phyloP scores from a whole-genome alignment of 2,797 vertebrate species.

The Oreonectes daqikongensis region DNA sequence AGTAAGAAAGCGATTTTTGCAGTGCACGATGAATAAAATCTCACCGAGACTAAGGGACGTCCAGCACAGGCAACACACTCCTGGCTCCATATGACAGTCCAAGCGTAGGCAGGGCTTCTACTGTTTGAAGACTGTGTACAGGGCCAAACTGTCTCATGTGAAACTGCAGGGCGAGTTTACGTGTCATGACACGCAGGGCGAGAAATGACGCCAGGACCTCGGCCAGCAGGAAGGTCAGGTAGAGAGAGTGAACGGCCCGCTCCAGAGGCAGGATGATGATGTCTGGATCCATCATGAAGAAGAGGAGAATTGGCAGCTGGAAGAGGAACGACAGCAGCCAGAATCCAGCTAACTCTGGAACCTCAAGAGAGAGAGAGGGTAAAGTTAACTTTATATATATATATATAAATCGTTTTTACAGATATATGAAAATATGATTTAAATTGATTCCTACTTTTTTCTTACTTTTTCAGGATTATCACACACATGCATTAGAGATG shows the following conservation, averaged over 20 bases:
- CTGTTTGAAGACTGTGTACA: constrained; percentile 53
- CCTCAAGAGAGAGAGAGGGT: constrained; percentile 65
- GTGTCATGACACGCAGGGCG: constrained; percentile 78
- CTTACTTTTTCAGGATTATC: neutral
- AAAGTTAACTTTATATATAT: neutral
- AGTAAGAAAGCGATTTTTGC: no score
- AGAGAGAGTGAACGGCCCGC: constrained; percentile 74
- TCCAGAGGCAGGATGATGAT: constrained; percentile 81
- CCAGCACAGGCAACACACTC: constrained; percentile 59
- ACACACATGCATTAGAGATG: constrained; percentile 34
- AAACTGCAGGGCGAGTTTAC: constrained; percentile 80
- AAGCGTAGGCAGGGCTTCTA: constrained; percentile 61
- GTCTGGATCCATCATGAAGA: constrained; percentile 81
- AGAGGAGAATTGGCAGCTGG: constrained; percentile 86
- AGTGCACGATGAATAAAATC: no score
- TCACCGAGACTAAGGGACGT: constrained; percentile 40
- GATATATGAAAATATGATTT: no score
- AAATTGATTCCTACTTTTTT: no score
- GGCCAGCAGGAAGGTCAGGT: constrained; percentile 75
- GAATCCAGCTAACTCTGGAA: constrained; percentile 86
- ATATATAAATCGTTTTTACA: no score
- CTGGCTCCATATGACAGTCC: constrained; percentile 61
- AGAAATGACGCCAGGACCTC: constrained; percentile 78
- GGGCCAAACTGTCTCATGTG: constrained; percentile 75
- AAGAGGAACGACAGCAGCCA: constrained; percentile 84